phyloP scores from a whole-genome alignment of 53 echinoderm and acorn worm genomes.

The Paracentrotus lividus region DNA sequence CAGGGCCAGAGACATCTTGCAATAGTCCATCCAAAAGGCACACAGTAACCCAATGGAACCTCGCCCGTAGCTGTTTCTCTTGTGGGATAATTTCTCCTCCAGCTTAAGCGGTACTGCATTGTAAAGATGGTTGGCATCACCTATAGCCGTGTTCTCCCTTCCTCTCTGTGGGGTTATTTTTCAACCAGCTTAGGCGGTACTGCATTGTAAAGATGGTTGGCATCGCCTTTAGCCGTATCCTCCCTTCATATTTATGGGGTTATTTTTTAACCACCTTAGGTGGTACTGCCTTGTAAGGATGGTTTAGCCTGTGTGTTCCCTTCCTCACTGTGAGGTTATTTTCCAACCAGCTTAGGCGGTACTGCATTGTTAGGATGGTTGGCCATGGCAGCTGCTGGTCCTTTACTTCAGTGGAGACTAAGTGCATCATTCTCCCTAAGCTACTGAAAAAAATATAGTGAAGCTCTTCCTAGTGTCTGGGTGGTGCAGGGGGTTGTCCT shows the following conservation, averaged over 20 bases:
- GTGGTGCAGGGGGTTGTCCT: conserved; percentile 83
- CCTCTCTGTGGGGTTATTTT: background rate
- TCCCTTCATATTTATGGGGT: background rate
- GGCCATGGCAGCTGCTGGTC: conserved; percentile 42
- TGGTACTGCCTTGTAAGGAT: too few species aligned
- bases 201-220: conserved; percentile 27
- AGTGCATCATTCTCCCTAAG: conserved; percentile 38
- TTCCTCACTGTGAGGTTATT: too few species aligned
- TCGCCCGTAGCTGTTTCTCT: background rate
- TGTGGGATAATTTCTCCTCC: background rate
- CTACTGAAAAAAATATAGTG: conserved; percentile 32
- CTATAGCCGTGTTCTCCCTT: background rate
- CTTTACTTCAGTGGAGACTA: conserved; percentile 17
- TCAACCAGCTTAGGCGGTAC: conserved; percentile 40
- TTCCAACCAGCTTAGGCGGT: conserved; percentile 42
- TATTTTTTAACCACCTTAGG: too few species aligned
- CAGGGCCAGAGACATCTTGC: background rate
- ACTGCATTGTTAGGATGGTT: conserved; percentile 47
- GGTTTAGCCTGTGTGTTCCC: too few species aligned
- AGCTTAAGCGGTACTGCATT: conserved; percentile 43
- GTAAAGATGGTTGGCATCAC: conserved; percentile 14
- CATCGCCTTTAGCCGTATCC: too few species aligned
- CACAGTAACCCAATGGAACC: background rate
- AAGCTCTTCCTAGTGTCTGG: conserved; percentile 61
- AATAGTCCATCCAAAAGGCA: background rate